Conservation (phyloP, 2,113 vertebrate genomes). For the Pollimyrus isidori region DNA sequence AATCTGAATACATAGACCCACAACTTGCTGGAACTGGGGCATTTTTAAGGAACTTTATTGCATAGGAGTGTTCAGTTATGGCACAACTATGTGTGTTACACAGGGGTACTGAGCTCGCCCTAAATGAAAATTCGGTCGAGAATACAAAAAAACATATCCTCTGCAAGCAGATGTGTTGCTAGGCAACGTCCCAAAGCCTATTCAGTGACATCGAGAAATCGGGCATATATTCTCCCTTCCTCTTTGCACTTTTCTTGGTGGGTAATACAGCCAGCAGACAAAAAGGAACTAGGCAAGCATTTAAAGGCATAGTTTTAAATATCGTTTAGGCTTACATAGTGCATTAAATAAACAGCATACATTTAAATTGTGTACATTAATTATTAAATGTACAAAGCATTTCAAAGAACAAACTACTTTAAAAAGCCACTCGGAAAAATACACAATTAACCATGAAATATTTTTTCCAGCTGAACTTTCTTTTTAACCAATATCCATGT, state of each 20-base stretch:
- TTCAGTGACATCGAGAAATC: constrained; percentile 28
- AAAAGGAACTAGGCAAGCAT: background rate
- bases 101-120: background rate
- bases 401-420: background rate
- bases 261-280: constrained; percentile 7
- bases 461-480: background rate
- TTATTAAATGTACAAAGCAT: background rate
- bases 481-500: background rate
- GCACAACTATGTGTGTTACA: background rate
- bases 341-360: background rate
- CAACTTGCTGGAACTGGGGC: background rate
- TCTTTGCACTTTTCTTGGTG: background rate
- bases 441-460: background rate
- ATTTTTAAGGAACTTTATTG: background rate
- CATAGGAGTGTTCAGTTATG: background rate
- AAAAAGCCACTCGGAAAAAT: background rate
- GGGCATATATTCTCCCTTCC: constrained; percentile 10
- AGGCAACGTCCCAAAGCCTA: constrained; percentile 34
- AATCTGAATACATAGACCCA: background rate
- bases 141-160: constrained; percentile 24
- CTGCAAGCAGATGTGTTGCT: constrained; percentile 32
- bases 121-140: constrained; percentile 13
- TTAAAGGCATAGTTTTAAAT: background rate
- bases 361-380: background rate
- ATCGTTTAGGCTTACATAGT: background rate